Evolutionary conservation across 2,113 vertebrate species (phyloP), one percentile per base, ranked within the genome.

Genomic region (Zosterops pallidus): DNA sequence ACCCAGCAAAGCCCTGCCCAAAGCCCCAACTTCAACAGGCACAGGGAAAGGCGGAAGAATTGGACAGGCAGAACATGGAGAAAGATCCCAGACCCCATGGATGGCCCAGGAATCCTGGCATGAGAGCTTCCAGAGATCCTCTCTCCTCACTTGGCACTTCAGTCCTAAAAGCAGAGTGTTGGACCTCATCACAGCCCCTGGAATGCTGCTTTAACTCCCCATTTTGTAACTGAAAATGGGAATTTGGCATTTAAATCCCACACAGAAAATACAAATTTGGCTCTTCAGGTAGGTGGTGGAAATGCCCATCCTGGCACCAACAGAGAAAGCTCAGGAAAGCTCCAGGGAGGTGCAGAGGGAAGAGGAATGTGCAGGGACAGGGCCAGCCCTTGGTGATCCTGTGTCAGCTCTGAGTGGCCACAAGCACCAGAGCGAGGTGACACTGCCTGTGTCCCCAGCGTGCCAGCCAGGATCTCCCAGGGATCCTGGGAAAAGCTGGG

Each of bases 321-420:
- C 0, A 59, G 31, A 25, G 14, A 44, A 76, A 50, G 35, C 42
- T 24, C 44, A 9, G 1, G 6, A 15, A 39, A 76, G 69, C 59
- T 35, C 18, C 57, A 7, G 63, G 49, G 5, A 49, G 62, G 22
- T 1, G 56, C 62, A 39, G 68, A 39, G 26, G n/a, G 44, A 84
- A 6, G 2, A 56, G 49, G 52, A 63, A 22, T 3, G 28, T 39
- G 41, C 28, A 55, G n/a, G 42, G 44, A 25, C 31, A 7, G 29
- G 24, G 11, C 15, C 35, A n/a, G 42, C 42, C 60, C 24, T 24
- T 1, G 16, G 31, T 41, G 52, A 59, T 22, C 25, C 53, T 2
- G 29, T n/a, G 70, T 11, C 62, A 85, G 50, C 59, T 55, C 26
- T 0, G 2, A 33, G 35, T 9, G 0, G 19, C 35, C 2, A 0